Evolutionary conservation across 1,140 invertebrate species (phyloP), one percentile per base, ranked within the genome.

Genomic region (Neotoxoptera formosana): DNA sequence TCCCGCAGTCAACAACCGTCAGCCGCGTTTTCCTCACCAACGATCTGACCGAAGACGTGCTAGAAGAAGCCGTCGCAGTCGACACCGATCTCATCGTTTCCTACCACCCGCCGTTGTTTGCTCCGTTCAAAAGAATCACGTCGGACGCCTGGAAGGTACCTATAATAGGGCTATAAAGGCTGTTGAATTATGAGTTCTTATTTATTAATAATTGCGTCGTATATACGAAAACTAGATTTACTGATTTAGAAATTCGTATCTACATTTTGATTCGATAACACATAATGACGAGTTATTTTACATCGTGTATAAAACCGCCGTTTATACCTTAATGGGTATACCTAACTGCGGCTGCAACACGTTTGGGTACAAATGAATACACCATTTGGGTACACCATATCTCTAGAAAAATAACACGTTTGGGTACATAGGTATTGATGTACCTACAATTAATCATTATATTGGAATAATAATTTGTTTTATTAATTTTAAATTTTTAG

Each of bases 41-140:
- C 95, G 99, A 99, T 95, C 96, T 99, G 84, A 99, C 98, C 0
- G 97, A 98, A 95, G 96, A 96, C 94, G 98, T 99, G 0, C 96
- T 99, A 94, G 95, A 97, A 41, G 99, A 99, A 96, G 98, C 98
- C 14, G 94, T 98, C 41, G 94, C 96, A 7, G 95, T 96, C 47
- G 95, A 96, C 25, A 96, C 96, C 88, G 96, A 99, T 95, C 95
- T 99, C 94, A 98, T 99, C 94, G 96, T 99, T 67, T 97, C 98
- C 0, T 99, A 99, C 95, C 99, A 99, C 96, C 99, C 99, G 25
- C 98, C 98, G 34, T 98, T 99, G 94, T 99, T 99, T 95, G 95
- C 95, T 36, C 96, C 98, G 14, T 94, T 99, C 41, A 99, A 99
- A 95, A 96, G 96, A 87, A 95, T 99, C 60, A 97, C 97, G 30